phyloP scores from a whole-genome alignment of 2,888 invertebrate species.

The Itoplectis maculator region DNA sequence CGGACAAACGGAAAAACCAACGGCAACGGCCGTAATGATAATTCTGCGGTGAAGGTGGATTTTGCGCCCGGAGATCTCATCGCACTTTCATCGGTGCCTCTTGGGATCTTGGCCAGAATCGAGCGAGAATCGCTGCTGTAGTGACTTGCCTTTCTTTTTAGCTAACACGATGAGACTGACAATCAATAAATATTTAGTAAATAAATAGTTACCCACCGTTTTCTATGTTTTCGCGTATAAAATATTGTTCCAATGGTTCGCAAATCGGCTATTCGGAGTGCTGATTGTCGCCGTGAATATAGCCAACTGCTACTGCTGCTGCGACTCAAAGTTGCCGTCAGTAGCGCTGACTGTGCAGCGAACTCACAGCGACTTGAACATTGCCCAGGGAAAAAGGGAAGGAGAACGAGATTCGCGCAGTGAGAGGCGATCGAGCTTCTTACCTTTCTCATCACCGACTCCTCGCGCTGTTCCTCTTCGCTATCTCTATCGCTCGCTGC shows the following conservation, averaged over 20 bases:
- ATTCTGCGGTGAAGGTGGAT: constrained; percentile 58
- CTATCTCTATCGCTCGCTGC: constrained; percentile 2
- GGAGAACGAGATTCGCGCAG: constrained; percentile 15
- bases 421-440: constrained; percentile 19
- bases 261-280: constrained; percentile 40
- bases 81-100: constrained; percentile 67
- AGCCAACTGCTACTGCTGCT: constrained; percentile 15
- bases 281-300: constrained; percentile 18
- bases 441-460: constrained; percentile 30
- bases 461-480: constrained; percentile 10
- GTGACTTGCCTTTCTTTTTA: not conserved
- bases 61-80: constrained; percentile 55
- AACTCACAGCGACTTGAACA: constrained; percentile 15
- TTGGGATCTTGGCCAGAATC: constrained; percentile 25
- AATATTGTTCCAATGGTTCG: too few species aligned
- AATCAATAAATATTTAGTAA: too few species aligned
- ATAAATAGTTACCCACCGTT: too few species aligned
- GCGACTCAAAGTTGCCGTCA: constrained; percentile 29
- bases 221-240: too few species aligned
- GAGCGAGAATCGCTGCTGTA: not conserved
- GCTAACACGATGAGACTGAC: constrained; percentile 10
- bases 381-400: not conserved
- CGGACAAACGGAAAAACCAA: constrained; percentile 50
- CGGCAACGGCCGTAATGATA: constrained; percentile 48
- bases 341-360: constrained; percentile 12